phyloP scores from a whole-genome alignment of 2,113 vertebrate species.

The Tenrec ecaudatus region DNA sequence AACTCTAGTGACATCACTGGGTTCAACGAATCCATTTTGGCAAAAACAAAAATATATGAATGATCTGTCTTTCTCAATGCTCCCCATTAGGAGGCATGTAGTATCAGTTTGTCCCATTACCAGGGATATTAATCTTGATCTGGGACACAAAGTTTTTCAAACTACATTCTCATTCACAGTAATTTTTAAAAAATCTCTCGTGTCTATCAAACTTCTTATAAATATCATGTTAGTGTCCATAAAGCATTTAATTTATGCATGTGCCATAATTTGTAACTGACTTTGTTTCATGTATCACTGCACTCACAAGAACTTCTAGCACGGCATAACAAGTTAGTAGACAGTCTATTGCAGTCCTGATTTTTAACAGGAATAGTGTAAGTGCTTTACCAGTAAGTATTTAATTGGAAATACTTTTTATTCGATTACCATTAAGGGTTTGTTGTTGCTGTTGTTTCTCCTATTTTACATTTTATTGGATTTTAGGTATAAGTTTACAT shows the following conservation, averaged over 20 bases:
- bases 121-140: neutral
- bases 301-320: neutral
- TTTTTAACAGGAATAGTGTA: slow-evolving; percentile 5
- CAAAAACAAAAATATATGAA: neutral
- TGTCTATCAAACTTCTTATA: slow-evolving; percentile 33
- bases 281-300: neutral
- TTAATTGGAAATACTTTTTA: neutral
- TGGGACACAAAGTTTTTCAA: neutral
- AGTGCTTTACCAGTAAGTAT: slow-evolving; percentile 3
- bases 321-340: neutral
- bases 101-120: neutral
- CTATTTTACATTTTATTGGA: too few relatives aligned
- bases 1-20: too few relatives aligned
- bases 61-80: neutral
- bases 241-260: neutral
- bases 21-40: slow-evolving; percentile 16
- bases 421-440: neutral
- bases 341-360: neutral
- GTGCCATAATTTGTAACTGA: slow-evolving; percentile 31
- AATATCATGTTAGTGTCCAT: slow-evolving; percentile 12
- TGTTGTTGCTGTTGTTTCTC: too few relatives aligned
- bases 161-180: slow-evolving; percentile 6
- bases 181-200: neutral
- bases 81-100: neutral
- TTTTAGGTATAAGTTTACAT: too few relatives aligned